Base-by-base conservation (phyloP, 2,797 vertebrate genomes). In the Nyctalus aviator region DNA sequence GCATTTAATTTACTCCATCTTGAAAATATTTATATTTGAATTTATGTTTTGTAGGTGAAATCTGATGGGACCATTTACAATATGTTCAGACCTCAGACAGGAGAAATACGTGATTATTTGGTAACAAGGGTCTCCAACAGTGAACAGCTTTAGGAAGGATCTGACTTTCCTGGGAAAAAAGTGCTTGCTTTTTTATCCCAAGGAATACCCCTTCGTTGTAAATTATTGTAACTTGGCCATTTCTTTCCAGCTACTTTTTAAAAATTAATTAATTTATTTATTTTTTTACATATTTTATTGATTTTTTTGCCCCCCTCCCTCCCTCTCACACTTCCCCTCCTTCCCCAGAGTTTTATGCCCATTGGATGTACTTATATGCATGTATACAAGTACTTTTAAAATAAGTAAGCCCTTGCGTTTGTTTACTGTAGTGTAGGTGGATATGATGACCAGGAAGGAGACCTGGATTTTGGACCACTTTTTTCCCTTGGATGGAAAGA, bases 51-150 rank as follows among this genome's bases (percentile, higher is more conserved):
- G 35, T 35, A 30, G 17, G n/a, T 66, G 23, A 37, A 50, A 0
- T 35, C 53, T 64, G 23, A 50, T 21, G 9, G 4, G 44, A 68
- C 5, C 46, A 35, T 82, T 71, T 66, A 35, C 41, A 84, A 48
- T 94, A 69, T 81, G 27, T 78, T 93, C n/a, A 64, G 27, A 79
- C 82, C 64, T 84, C 84, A 75, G 9, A 64, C 10, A 57, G 20
- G 9, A 93, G 32, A 66, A 68, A 30, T 72, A 23, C 37, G 41
- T 62, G 57, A 79, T 71, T 30, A 50, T 41, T 69, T 69, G 50
- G 3, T 79, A 66, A n/a, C n/a, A 64, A 15, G 18, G 35, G 15
- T 72, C 25, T 79, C n/a, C 12, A 72, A 66, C 27, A 77, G 6
- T 23, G 23, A 84, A 32, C 10, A 76, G 37, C 46, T 88, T 46